Percentiles rank a stretch among this genome's conserved stretches.
phyloP scores from a whole-genome alignment of 1,140 invertebrate genomes.

The Drosophila santomea region DNA sequence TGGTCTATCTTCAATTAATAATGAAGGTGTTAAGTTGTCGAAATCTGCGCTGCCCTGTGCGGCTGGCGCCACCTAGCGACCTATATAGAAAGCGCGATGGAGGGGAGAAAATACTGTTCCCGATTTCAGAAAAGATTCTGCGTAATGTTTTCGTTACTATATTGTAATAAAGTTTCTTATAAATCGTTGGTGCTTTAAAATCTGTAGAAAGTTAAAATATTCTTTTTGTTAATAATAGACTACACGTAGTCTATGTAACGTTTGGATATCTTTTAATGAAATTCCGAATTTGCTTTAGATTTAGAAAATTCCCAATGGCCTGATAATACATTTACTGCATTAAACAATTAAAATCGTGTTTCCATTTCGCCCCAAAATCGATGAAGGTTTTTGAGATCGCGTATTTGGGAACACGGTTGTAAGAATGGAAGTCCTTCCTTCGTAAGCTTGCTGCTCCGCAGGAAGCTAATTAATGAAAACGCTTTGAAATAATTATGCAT shows the following conservation, averaged over 20 bases:
- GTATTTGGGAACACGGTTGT: background rate
- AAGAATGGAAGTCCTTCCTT: background rate
- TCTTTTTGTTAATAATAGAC: background rate
- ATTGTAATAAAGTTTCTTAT: no score
- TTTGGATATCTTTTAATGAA: no score
- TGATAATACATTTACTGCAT: no score
- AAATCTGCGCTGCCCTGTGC: slow-evolving; percentile 65
- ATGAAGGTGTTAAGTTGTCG: slow-evolving; percentile 82
- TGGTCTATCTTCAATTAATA: slow-evolving; percentile 80
- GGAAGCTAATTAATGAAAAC: slow-evolving; percentile 79
- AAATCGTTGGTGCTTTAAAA: no score
- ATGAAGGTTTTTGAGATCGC: background rate
- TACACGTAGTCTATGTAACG: no score
- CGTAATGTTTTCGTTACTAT: no score
- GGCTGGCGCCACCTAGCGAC: slow-evolving; percentile 66
- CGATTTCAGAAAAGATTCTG: background rate
- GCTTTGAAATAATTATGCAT: slow-evolving; percentile 83
- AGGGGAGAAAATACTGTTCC: background rate
- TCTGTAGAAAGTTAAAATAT: background rate
- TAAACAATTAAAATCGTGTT: no score
- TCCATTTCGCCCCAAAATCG: background rate
- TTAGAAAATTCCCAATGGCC: no score
- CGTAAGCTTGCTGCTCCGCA: slow-evolving; percentile 20
- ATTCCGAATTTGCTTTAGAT: no score
- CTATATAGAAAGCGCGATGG: slow-evolving; percentile 47